Percentiles rank a stretch among this genome's conserved stretches.
phyloP scores from a whole-genome alignment of 2,797 vertebrate genomes.

The Cuculus canorus region DNA sequence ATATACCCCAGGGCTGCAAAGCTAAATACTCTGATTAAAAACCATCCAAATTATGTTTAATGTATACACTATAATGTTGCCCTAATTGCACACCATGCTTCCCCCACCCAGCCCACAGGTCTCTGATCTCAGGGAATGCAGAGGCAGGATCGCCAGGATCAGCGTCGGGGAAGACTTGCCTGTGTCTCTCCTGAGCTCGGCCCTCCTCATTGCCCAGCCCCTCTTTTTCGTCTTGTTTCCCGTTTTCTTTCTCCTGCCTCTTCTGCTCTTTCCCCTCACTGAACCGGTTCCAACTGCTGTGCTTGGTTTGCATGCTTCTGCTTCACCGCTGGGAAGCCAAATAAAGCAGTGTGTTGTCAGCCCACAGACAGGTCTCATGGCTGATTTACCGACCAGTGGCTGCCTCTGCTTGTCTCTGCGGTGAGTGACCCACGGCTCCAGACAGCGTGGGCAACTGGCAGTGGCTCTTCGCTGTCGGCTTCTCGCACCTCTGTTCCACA shows the following conservation, averaged over 20 bases:
- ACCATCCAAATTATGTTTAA: background rate
- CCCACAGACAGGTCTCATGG: background rate
- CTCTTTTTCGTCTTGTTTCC: background rate
- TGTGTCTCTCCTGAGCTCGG: background rate
- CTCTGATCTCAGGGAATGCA: background rate
- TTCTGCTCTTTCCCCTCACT: background rate
- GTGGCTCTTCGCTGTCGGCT: no score
- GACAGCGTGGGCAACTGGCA: no score
- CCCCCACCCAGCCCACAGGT: background rate
- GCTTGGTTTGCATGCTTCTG: background rate
- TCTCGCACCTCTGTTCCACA: no score
- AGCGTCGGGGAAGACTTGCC: background rate
- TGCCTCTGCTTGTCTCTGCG: background rate
- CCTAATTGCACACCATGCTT: background rate
- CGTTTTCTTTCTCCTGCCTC: background rate
- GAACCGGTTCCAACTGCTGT: background rate
- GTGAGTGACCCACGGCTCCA: no score
- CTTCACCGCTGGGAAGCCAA: background rate
- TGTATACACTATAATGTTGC: fast-evolving
- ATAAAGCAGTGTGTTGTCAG: fast-evolving
- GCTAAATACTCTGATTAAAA: background rate
- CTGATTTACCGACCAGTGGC: no score
- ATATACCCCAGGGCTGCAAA: background rate
- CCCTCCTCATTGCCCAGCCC: background rate
- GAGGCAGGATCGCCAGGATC: background rate